These are phyloP conservation scores for Percopsis transmontana DNA, from an alignment of 2,113 vertebrate genomes.

Conservation along the genomic window DNA sequence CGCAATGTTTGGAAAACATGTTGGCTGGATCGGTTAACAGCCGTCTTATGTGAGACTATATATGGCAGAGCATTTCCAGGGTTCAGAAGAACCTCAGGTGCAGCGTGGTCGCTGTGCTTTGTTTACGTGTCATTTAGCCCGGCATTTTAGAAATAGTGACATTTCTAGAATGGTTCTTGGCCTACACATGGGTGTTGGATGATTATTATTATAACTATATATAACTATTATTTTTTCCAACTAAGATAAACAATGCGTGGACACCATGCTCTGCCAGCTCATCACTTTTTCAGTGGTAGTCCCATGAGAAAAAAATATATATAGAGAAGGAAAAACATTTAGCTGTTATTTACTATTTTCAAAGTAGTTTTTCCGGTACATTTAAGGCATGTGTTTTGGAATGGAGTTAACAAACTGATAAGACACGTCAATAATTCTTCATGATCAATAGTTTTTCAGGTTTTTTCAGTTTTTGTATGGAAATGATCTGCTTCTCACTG, in stretches of 20 bases:
- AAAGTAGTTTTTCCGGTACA: conserved; percentile 54
- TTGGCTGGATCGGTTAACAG: conserved; percentile 38
- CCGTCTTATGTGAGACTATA: conserved; percentile 19
- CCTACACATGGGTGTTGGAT: conserved; percentile 49
- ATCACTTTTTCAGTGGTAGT: conserved; percentile 34
- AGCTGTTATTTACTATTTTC: conserved; percentile 50
- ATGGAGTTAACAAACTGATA: conserved; percentile 47
- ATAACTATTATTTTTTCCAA: conserved; percentile 66
- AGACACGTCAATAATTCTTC: conserved; percentile 40
- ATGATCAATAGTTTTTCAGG: conserved; percentile 27
- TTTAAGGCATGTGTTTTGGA: conserved; percentile 37
- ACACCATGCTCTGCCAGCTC: conserved; percentile 57
- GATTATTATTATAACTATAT: conserved; percentile 49
- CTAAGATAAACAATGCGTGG: conserved; percentile 66
- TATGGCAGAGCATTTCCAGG: background rate
- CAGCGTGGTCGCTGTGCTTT: conserved; percentile 30
- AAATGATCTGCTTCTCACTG: conserved; percentile 47
- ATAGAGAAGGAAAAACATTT: conserved; percentile 45
- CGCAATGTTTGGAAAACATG: conserved; percentile 28
- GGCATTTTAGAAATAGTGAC: conserved; percentile 47
- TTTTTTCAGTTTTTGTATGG: conserved; percentile 42
- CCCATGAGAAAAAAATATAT: conserved; percentile 47
- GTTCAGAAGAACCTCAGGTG: conserved; percentile 23
- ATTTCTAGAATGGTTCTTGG: conserved; percentile 62
- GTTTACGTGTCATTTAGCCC: conserved; percentile 58